Evolutionary conservation across 2,113 vertebrate species (phyloP).

Genomic region (Catharus fuscescens): DNA sequence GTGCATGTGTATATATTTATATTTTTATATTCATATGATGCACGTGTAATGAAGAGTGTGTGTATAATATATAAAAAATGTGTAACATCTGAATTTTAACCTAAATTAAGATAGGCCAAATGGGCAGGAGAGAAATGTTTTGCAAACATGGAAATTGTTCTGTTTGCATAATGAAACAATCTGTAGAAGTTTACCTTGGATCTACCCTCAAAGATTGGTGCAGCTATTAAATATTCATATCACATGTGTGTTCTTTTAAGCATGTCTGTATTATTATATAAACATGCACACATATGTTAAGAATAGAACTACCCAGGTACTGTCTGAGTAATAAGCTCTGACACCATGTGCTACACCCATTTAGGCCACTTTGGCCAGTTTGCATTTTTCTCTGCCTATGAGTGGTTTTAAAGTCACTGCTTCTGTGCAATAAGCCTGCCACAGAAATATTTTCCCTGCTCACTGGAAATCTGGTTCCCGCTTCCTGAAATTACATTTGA

Average conservation of each 20-base stretch:
- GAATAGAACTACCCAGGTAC: not conserved
- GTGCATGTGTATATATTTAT: not conserved
- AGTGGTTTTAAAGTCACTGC: not conserved
- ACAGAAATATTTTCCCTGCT: not conserved
- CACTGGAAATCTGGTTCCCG: not conserved
- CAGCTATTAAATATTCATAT: not conserved
- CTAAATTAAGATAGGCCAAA: not conserved
- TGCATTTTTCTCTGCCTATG: not conserved
- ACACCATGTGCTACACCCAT: not conserved
- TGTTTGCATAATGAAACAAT: not conserved
- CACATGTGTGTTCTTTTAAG: not conserved
- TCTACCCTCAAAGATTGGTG: not conserved
- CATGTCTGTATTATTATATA: not conserved
- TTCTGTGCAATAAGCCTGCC: not conserved
- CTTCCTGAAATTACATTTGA: not conserved
- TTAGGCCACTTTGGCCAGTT: not conserved
- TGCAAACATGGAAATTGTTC: not conserved
- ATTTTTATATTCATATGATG: not conserved
- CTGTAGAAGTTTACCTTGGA: not conserved
- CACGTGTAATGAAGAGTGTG: not conserved
- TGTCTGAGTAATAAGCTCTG: not conserved
- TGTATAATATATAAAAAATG: not conserved
- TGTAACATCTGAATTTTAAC: not conserved
- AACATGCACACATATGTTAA: not conserved
- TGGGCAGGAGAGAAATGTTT: not conserved